Conservation (phyloP, 2,113 vertebrate genomes). For the Orthochromis malagaraziensis region DNA sequence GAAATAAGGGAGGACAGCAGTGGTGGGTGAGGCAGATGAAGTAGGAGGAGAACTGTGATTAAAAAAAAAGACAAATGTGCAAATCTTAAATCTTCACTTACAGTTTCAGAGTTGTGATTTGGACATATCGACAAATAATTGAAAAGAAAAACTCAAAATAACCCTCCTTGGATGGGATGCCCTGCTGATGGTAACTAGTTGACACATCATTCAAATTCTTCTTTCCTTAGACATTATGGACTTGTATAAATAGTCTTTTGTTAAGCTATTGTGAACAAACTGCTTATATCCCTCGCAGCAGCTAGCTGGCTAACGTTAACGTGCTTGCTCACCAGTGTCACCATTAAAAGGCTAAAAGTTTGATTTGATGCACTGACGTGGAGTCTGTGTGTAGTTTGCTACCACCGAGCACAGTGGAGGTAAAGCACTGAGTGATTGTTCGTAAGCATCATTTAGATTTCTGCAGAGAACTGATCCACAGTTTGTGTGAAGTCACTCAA, state of each 20-base stretch:
- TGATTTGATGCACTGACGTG: neutral
- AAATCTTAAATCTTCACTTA: neutral
- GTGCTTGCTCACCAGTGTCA: neutral
- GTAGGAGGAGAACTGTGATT: neutral
- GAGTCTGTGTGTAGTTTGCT: neutral
- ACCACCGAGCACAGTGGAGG: neutral
- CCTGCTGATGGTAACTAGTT: neutral
- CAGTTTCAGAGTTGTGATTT: neutral
- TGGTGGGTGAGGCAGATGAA: neutral
- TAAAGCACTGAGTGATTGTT: neutral
- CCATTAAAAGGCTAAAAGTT: neutral
- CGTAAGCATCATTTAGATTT: neutral
- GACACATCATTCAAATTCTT: neutral
- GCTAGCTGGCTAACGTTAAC: neutral
- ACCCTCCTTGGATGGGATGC: neutral
- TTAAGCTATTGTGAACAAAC: neutral
- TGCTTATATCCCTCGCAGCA: neutral
- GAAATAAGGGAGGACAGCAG: neutral
- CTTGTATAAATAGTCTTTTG: neutral
- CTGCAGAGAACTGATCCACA: neutral
- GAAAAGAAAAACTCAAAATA: neutral
- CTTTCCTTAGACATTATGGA: neutral
- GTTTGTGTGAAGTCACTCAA: neutral
- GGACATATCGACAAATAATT: neutral
- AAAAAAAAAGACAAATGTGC: neutral